Base-by-base conservation (phyloP, 2,797 vertebrate species). In the Sebastolobus altivelis region DNA sequence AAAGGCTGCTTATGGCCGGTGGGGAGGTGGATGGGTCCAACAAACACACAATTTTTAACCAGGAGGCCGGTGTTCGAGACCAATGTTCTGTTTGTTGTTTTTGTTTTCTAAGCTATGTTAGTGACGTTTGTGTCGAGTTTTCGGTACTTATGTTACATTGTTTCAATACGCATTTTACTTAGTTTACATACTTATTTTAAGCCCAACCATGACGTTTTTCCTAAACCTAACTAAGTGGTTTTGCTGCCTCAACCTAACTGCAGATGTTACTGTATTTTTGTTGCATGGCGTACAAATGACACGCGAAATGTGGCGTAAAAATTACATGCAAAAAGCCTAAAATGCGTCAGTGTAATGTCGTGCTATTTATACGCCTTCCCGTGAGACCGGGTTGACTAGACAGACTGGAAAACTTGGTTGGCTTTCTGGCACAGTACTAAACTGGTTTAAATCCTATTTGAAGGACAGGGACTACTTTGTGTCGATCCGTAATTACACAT, bases 251-350 rank as follows among this genome's bases (percentile, higher is more conserved):
- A 49, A 49, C 8, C 0, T 20, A 9, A 49, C 18, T 20, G 46
- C 18, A 49, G 18, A 49, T 8, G 4, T 49, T 49, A n/a, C 20
- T n/a, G 46, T 49, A 49, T n/a, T 49, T 49, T 49, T n/a, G 46
- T n/a, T 49, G 46, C 8, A 9, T 49, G 8, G 46, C 46, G 2
- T 49, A 49, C 46, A 49, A 0, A 9, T 49, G 18, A 49, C 18
- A 49, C 0, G 1, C 46, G 18, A 1, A 49, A n/a, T 49, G 0
- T 49, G 8, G 18, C 0, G 18, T n/a, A 49, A 20, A 49, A 49
- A 49, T 49, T 1, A 49, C 46, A 49, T 49, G 18, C 46, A 49
- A 49, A 49, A n/a, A 49, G 46, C 1, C 18, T 49, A 49, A 49
- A 49, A 49, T 49, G 43, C 18, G 2, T 49, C 8, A 20, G 1